Conservation (phyloP, 2,113 vertebrate genomes). For the Mus pahari region DNA sequence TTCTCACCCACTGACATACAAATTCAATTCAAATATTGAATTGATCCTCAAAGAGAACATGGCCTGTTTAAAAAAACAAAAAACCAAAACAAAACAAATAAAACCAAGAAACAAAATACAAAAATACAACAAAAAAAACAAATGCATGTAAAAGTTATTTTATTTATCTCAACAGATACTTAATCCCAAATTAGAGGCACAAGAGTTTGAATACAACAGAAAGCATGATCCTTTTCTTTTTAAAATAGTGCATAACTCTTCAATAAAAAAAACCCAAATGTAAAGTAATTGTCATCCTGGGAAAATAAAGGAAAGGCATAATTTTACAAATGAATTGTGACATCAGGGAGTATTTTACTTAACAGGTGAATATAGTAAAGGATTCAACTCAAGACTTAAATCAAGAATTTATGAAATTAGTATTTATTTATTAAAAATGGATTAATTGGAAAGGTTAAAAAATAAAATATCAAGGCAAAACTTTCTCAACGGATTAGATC, state of each 20-base stretch:
- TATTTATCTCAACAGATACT: neutral
- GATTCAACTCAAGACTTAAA: neutral
- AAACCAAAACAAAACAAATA: no score
- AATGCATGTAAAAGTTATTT: neutral
- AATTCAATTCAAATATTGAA: neutral
- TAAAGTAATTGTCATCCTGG: neutral
- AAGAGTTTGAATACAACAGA: neutral
- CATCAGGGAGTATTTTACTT: no score
- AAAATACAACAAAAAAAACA: no score
- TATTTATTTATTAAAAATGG: neutral
- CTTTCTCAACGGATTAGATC: neutral
- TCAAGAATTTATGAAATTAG: neutral
- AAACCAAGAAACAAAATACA: no score
- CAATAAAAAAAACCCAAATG: neutral
- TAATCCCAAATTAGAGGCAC: neutral
- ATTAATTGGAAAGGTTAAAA: neutral
- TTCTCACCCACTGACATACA: neutral
- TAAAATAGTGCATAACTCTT: neutral
- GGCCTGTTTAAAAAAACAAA: neutral
- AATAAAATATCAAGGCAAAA: neutral
- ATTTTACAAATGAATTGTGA: neutral
- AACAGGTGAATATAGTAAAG: neutral
- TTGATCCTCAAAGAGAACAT: neutral
- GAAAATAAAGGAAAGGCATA: neutral
- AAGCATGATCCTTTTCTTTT: neutral